Base-by-base conservation (phyloP, 2,797 vertebrate genomes). In the Etheostoma nigrum region DNA sequence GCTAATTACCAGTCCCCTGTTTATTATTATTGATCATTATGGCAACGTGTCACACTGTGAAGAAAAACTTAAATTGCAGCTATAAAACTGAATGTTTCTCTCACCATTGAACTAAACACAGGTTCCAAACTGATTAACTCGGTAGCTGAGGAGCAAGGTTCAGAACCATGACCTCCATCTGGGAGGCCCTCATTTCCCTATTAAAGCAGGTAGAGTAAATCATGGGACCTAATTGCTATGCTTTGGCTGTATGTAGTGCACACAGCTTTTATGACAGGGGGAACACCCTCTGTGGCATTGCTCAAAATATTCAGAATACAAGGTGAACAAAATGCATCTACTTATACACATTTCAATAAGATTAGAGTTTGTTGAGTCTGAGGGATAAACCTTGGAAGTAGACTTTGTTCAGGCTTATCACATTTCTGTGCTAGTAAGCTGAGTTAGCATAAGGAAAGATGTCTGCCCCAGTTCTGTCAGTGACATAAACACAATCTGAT, bases 181-280 rank as follows among this genome's bases (percentile, higher is more conserved):
- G 83, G 82, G 86, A 86, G 91, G 82, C 82, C 82, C 83, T 88
- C 87, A 51, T 79, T 75, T 88, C 85, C 82, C 83, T 82, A 83
- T 86, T 88, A 92, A 89, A 89, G 81, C 67, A 81, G 79, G 84
- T 78, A 87, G 86, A 91, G 86, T 93, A 93, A 94, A 95, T 94
- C 92, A 89, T 69, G 78, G 83, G 78, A 82, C 78, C 88, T 93
- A 90, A 93, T 94, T 93, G 87, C 91, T 90, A 88, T 88, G 76
- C 88, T 89, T 91, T 86, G 89, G 81, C 88, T 79, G 64, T 58
- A 72, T 65, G 62, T 71, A 52, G 78, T 70, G 71, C 57, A 68
- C 30, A n/a, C 51, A 60, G 65, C 44, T 85, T 88, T 87, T 80
- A 88, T 83, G 71, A 74, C 47, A 15, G 51, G 42, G 73, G 66